Evolutionary conservation across 2,888 invertebrate species (phyloP), one percentile per base, ranked within the genome.

Genomic region (Arrhopalites spinosus): DNA sequence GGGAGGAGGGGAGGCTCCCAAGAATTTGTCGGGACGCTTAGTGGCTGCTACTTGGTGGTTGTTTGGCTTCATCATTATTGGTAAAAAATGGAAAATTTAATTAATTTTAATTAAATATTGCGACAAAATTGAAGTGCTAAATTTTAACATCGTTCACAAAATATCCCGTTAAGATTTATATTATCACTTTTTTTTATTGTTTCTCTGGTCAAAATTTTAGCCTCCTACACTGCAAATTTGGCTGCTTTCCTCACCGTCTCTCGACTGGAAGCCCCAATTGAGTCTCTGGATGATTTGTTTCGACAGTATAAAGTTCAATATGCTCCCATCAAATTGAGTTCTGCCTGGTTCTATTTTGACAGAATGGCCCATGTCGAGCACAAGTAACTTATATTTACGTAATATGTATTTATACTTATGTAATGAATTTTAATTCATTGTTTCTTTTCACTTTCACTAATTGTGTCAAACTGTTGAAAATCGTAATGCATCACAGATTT

Each of bases 41-140:
- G 92, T 98, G 0, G 98, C 98, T 0, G 98, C 98, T 0, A 97
- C 97, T 0, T 98, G 98, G 98, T 98, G 98, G 97, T 98, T 98
- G 86, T 98, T 98, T 87, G 98, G 98, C 0, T 88, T 98, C 79
- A 98, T 98, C 84, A 90, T 98, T 75, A 95, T 98, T 80, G 97
- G 36, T 36, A 11, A 36, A 36, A 36, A 36, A 36, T 36, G 11
- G 5, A 36, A 36, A 36, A 36, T 11, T 36, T 11, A 7, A 7
- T 36, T 36, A 36, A 36, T 36, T 11, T 36, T 11, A 3, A 36
- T 36, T 36, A 36, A 36, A 36, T 36, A n/a, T n/a, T n/a, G n/a
- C 36, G 5, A 36, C 36, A 36, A 36, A 36, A 7, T 36, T 36
- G 36, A n/a, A n/a, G n/a, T n/a, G n/a, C n/a, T n/a, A n/a, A n/a